phyloP scores from a whole-genome alignment of 2,113 vertebrate species.

The Helogale parvula region DNA sequence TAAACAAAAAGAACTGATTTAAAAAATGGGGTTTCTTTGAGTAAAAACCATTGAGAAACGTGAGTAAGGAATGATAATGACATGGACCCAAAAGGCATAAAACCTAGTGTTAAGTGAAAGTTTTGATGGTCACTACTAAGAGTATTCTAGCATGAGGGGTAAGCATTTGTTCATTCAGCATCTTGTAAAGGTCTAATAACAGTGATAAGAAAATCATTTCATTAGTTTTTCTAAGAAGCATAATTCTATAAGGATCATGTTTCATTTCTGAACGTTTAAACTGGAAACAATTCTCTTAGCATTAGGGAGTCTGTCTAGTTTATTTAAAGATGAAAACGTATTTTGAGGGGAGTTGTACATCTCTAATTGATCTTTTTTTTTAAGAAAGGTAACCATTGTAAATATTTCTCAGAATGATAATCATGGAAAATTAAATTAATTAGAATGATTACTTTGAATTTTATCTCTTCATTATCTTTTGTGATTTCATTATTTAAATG shows the following conservation, averaged over 20 bases:
- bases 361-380: neutral
- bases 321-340: neutral
- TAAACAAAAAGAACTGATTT: neutral
- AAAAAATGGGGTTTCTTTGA: neutral
- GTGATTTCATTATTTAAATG: neutral
- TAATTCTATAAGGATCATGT: neutral
- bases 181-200: neutral
- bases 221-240: neutral
- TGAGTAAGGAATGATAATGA: neutral
- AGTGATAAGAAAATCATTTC: neutral
- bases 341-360: neutral
- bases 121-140: neutral
- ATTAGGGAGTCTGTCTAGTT: neutral
- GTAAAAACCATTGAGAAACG: neutral
- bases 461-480: neutral
- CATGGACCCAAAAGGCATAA: neutral
- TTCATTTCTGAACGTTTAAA: neutral
- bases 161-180: neutral
- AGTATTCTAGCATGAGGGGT: neutral
- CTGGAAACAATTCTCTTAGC: neutral
- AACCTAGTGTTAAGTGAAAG: neutral
- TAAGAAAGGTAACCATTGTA: neutral
- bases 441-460: neutral
- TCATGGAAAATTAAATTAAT: neutral
- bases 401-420: neutral